Base-by-base conservation (phyloP, 2,113 vertebrate species). In the Poeciliopsis prolifica region DNA sequence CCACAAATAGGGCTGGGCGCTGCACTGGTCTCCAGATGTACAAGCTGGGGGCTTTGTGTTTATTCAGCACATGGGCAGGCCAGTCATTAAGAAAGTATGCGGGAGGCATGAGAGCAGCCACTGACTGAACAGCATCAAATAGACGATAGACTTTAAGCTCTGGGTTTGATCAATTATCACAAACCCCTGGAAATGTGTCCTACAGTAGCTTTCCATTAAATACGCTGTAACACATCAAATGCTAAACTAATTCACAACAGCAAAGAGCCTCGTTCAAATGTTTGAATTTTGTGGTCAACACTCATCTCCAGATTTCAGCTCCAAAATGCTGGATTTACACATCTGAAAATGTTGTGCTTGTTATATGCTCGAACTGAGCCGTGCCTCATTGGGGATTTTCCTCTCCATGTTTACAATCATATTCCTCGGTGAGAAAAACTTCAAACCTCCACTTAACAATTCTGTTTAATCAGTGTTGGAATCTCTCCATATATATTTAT, bases 391-490 rank as follows among this genome's bases (percentile, higher is more conserved):
- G 69, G 90, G 92, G 92, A 90, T 89, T 93, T 92, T 91, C 84
- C 85, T 83, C 87, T 90, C 86, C 86, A 81, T 95, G 94, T 94
- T 95, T 95, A 94, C 93, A 91, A 93, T 94, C 93, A 85, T 94
- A 94, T 93, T 93, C 92, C 94, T 94, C 88, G 74, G 94, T 92
- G 93, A 90, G 91, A 83, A 81, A 91, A 89, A 93, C 92, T 93
- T 94, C 91, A 94, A 93, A 93, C 91, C 87, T 93, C 88, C 88
- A 91, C 91, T 95, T 92, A 92, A 92, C 90, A 93, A 95, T 95
- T 95, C 94, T 92, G 94, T 95, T 95, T 95, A 93, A 94, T 95
- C 92, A 94, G 92, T 74, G 83, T 88, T 93, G 91, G 90, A 93
- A 90, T 93, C 85, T 88, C 91, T 93, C 91, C 86, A 90, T 92